A percentile compares a stretch with the other conserved stretches of the same genome.
phyloP scores from a whole-genome alignment of 2,888 invertebrate genomes.

The Halictus ligatus region DNA sequence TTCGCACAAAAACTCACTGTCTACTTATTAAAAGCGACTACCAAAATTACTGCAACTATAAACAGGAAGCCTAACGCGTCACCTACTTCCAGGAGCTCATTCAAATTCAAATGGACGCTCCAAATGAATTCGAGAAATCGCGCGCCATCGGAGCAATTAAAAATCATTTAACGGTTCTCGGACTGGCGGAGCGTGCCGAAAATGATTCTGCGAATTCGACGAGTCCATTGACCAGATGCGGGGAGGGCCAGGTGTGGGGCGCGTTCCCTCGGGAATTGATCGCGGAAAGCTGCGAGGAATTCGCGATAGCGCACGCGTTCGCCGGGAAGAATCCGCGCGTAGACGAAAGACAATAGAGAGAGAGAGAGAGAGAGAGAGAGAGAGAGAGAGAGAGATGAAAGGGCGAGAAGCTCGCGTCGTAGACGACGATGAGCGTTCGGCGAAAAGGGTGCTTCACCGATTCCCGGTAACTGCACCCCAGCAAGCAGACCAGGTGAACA shows the following conservation, averaged over 20 bases:
- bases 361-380: too few species aligned
- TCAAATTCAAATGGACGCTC: neutral
- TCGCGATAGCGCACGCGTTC: constrained; percentile 49
- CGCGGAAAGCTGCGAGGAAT: neutral
- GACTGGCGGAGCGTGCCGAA: neutral
- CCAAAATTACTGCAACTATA: neutral
- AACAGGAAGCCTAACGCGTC: neutral
- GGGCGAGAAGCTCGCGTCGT: constrained; percentile 1
- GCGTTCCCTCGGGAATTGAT: constrained; percentile 22
- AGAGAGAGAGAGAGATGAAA: neutral
- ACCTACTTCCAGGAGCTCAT: neutral
- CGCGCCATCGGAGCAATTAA: neutral
- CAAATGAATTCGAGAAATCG: neutral
- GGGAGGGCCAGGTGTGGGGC: neutral
- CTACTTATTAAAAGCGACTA: neutral
- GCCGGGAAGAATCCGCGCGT: neutral
- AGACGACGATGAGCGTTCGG: neutral
- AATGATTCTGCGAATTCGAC: neutral
- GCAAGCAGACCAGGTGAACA: constrained; percentile 4
- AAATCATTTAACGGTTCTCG: neutral
- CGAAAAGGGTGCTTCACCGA: constrained; percentile 36
- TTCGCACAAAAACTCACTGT: neutral
- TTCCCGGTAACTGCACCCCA: constrained; percentile 33
- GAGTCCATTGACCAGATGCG: neutral
- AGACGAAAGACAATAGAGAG: constrained; percentile 28